Evolutionary conservation across 1,140 invertebrate species (phyloP).

Genomic region (Idris sp.): DNA sequence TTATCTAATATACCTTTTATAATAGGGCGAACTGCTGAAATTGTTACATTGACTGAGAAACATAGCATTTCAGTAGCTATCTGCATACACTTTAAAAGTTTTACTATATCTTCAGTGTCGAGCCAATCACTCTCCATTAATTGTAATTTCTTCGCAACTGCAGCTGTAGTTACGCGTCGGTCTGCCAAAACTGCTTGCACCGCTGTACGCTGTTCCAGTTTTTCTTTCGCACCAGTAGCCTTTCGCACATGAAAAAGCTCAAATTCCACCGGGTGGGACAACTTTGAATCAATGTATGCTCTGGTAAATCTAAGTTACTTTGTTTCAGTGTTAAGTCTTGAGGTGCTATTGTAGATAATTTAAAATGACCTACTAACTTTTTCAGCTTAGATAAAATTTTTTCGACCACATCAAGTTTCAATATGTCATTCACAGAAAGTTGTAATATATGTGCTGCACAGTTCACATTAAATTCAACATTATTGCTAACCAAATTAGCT

Average conservation of each 20-base stretch:
- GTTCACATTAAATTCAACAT: conserved; percentile 6
- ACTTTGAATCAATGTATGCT: conserved; percentile 36
- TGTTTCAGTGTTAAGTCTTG: conserved; percentile 39
- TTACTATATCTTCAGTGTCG: neutral
- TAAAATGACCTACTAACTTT: conserved; percentile 55
- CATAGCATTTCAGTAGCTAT: neutral
- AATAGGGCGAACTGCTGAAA: conserved; percentile 9
- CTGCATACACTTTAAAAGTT: conserved; percentile 10
- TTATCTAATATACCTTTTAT: conserved; percentile 5
- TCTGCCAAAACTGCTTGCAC: conserved; percentile 31
- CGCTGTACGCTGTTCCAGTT: conserved; percentile 17
- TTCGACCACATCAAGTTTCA: neutral
- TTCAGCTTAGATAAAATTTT: conserved; percentile 1
- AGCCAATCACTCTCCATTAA: conserved; percentile 27
- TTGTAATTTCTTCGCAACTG: conserved; percentile 23
- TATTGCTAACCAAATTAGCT: neutral
- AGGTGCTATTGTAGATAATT: conserved; percentile 33
- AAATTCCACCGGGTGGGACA: conserved; percentile 42
- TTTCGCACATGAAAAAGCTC: conserved; percentile 23
- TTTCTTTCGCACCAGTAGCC: too few relatives aligned
- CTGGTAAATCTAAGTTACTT: conserved; percentile 28
- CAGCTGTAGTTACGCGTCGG: conserved; percentile 10
- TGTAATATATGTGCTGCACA: conserved; percentile 24
- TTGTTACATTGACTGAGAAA: neutral
- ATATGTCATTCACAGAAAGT: conserved; percentile 2